Evolutionary conservation across 2,797 vertebrate genomes (phyloP), one percentile per base, ranked within the genome.

Genomic region (Heliangelus exortis): DNA sequence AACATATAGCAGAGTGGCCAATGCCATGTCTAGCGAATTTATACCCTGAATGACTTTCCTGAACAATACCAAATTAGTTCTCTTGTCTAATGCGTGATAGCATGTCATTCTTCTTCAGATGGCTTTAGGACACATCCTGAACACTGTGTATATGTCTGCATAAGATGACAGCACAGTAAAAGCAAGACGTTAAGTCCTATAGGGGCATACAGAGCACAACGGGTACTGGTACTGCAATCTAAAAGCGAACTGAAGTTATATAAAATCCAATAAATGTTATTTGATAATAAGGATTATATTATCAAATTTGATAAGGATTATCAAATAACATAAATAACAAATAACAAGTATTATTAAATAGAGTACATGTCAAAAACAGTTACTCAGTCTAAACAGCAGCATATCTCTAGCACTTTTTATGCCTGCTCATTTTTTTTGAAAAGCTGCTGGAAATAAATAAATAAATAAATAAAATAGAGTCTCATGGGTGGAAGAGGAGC

Each of bases 401-500:
- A 2, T 29, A 53, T 7, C 43, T 55, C 68, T 63, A 61, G 20
- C 62, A 26, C 18, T 53, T 91, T 81, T 87, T 73, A 57, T 57
- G 59, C 47, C 45, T 71, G 53, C 51, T 82, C 23, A 41, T 77
- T 94, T 94, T 84, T 84, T 45, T 59, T 84, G 47, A 62, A 58
- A 14, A 88, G 9, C 28, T 93, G 58, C 15, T 16, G 7, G 22
- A 34, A 83, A 71, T 5, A 51, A 14, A 26, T 50, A 50, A 50
- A 14, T 25, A 50, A 50, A 23, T 22, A 48, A 48, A 50, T 23
- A 50, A 33, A 45, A 82, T 36, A 23, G 13, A 78, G 14, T 51
- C 10, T 50, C 19, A 4, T 31, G 15, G n/a, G 65, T 73, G 0
- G 0, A 88, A 69, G 1, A 67, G 13, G 45, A 43, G n/a, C 47